phyloP scores from a whole-genome alignment of 2,888 invertebrate genomes.

The Cantharis nigra region DNA sequence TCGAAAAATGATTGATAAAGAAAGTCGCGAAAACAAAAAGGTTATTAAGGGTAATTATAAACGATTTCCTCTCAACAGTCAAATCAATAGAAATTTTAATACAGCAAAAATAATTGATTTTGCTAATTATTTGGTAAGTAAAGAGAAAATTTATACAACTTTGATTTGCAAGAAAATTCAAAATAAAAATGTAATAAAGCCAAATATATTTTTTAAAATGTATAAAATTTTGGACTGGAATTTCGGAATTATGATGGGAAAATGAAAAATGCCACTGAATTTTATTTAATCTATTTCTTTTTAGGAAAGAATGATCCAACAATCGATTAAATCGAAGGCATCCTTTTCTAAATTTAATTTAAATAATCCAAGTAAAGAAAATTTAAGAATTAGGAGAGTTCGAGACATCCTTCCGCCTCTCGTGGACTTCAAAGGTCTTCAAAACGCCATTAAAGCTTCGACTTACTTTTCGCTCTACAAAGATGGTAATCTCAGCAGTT shows the following conservation, averaged over 20 bases:
- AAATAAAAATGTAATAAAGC: too few species aligned
- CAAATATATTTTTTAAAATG: too few species aligned
- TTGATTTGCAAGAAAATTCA: too few species aligned
- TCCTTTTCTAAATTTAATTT: background rate
- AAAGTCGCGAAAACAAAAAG: background rate
- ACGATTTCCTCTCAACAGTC: background rate
- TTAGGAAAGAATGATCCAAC: background rate
- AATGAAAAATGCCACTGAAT: too few species aligned
- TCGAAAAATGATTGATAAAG: background rate
- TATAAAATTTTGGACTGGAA: too few species aligned
- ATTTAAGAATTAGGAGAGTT: background rate
- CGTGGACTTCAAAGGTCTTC: background rate
- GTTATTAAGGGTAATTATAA: background rate
- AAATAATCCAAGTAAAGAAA: background rate
- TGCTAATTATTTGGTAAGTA: background rate
- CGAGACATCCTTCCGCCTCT: background rate
- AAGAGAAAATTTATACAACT: too few species aligned
- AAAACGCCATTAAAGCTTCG: background rate
- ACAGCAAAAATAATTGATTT: background rate
- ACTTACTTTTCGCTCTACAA: background rate
- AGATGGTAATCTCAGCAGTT: background rate
- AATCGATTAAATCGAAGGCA: background rate
- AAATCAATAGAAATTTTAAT: background rate
- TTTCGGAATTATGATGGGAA: too few species aligned
- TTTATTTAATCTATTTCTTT: background rate